Conservation (phyloP, 2,113 vertebrate species). For the Dasyornis broadbenti region DNA sequence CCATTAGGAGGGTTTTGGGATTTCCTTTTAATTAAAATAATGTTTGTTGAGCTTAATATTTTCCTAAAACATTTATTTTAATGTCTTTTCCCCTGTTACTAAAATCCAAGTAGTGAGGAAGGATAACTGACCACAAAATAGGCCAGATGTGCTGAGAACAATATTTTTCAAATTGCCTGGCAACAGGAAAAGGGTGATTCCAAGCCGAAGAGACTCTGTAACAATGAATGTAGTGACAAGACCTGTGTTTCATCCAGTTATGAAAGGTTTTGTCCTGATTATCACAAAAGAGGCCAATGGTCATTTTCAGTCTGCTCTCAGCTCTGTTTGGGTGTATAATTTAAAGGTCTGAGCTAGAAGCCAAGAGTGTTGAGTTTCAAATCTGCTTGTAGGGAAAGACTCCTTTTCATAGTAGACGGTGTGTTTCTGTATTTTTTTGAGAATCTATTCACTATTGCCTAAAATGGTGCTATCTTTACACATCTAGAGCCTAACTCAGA, state of each 20-base stretch:
- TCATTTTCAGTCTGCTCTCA: background rate
- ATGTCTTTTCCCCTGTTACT: background rate
- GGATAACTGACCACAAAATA: constrained; percentile 22
- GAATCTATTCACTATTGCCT: background rate
- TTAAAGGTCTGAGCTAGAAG: background rate
- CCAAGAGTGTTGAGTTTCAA: background rate
- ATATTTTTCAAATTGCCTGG: constrained; percentile 57
- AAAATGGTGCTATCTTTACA: background rate
- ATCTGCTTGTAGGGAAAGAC: background rate
- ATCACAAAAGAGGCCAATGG: background rate
- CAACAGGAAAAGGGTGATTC: constrained; percentile 36
- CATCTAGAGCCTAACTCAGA: background rate
- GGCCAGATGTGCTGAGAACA: constrained; percentile 46
- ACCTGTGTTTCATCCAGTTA: constrained; percentile 15
- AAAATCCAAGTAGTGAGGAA: background rate
- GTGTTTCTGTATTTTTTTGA: background rate
- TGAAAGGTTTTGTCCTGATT: background rate
- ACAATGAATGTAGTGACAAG: background rate
- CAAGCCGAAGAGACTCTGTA: background rate
- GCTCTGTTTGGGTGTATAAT: background rate
- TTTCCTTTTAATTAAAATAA: constrained; percentile 64
- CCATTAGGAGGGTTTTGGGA: constrained; percentile 21
- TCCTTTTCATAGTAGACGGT: background rate
- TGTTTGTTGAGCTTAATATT: constrained; percentile 47
- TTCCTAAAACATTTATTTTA: constrained; percentile 47